A percentile compares a stretch with the other conserved stretches of the same genome.
Evolutionary conservation across 1,140 invertebrate genomes (phyloP).

Genomic region (Drosophila takahashii): DNA sequence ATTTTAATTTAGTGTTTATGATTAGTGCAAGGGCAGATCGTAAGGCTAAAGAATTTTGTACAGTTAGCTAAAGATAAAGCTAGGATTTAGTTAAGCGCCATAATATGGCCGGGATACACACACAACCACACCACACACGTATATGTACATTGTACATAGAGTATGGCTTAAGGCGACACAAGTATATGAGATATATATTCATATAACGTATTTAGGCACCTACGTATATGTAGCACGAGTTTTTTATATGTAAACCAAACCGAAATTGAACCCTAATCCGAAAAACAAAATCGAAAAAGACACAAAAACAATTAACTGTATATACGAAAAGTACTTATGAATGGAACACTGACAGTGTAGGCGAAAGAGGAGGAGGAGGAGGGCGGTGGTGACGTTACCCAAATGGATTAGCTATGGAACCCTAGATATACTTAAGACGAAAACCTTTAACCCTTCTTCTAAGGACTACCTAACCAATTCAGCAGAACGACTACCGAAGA

Average conservation of each 20-base stretch:
- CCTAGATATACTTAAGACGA: constrained; percentile 41
- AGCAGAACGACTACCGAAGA: constrained; percentile 40
- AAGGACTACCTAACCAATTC: constrained; percentile 52
- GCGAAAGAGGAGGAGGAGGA: neutral
- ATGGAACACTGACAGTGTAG: constrained; percentile 36
- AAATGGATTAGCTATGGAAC: constrained; percentile 29
- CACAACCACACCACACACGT: constrained; percentile 29
- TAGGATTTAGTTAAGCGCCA: constrained; percentile 60
- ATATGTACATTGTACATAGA: constrained; percentile 59
- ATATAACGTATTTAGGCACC: constrained; percentile 73
- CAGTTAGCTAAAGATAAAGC: constrained; percentile 66
- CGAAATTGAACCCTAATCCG: constrained; percentile 43
- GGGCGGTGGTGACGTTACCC: constrained; percentile 4
- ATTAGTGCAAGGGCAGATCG: constrained; percentile 60
- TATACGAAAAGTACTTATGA: constrained; percentile 73
- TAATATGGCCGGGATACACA: constrained; percentile 45
- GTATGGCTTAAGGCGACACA: constrained; percentile 39
- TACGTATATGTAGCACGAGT: constrained; percentile 81
- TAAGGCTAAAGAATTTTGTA: constrained; percentile 73
- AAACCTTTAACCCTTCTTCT: constrained; percentile 44
- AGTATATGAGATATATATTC: constrained; percentile 44
- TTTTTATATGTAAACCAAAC: constrained; percentile 78
- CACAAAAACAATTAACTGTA: constrained; percentile 70
- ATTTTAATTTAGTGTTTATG: constrained; percentile 76
- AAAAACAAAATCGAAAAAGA: constrained; percentile 21